Evolutionary conservation across 2,797 vertebrate genomes (phyloP).

Genomic region (Apogon hyalosoma): DNA sequence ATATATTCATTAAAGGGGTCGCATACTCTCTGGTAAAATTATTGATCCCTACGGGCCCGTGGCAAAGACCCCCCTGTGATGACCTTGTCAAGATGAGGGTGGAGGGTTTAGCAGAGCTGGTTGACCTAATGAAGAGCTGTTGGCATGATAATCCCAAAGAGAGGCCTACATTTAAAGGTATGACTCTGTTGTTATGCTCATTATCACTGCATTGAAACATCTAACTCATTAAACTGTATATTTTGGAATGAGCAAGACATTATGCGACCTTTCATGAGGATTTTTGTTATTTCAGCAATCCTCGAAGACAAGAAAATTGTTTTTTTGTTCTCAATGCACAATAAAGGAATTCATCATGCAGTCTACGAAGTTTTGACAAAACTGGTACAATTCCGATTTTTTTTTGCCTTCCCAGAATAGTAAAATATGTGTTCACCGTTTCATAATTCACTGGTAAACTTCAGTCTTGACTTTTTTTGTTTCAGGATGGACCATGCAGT

Average conservation of each 20-base stretch:
- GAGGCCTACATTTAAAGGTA: slow-evolving; percentile 70
- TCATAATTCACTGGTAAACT: no score
- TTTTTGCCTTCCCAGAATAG: accelerated
- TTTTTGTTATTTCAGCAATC: slow-evolving; percentile 66
- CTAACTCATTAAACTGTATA: not conserved
- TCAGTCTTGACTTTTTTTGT: not conserved
- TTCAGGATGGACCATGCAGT: slow-evolving; percentile 5
- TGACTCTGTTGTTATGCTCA: not conserved
- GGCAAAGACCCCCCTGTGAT: slow-evolving; percentile 55
- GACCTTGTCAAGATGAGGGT: slow-evolving; percentile 16
- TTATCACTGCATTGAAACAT: not conserved
- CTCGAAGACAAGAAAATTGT: slow-evolving; percentile 32
- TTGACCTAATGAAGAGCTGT: slow-evolving; percentile 72
- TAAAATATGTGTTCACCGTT: no score
- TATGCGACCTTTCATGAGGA: not conserved
- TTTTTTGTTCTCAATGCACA: slow-evolving; percentile 41
- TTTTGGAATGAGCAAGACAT: no score
- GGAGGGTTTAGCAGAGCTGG: slow-evolving; percentile 57
- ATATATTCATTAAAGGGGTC: slow-evolving; percentile 9
- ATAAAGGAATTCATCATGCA: slow-evolving; percentile 21
- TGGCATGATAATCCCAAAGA: slow-evolving; percentile 51
- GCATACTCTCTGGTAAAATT: not conserved
- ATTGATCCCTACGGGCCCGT: not conserved
- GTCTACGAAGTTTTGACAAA: slow-evolving; percentile 40
- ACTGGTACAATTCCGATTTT: slow-evolving; percentile 54